Conservation (phyloP, 64 coral and sea anemone genomes). For the Trachythela sp. region DNA sequence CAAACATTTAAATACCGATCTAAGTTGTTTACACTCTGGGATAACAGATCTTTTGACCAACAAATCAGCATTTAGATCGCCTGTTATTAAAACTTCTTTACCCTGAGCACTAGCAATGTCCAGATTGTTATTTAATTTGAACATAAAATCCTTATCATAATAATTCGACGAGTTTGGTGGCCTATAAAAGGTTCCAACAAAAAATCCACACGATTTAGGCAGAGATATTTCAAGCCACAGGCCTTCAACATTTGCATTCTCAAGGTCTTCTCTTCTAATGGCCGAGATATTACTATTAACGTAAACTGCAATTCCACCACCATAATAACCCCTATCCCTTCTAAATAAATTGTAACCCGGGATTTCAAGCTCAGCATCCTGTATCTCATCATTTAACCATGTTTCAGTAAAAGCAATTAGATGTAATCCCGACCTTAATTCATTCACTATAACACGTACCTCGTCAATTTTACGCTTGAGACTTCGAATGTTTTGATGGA, state of each 20-base stretch:
- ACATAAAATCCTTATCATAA: neutral
- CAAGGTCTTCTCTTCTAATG: neutral
- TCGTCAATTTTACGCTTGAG: neutral
- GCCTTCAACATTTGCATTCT: neutral
- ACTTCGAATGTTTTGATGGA: too few species aligned
- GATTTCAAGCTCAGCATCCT: neutral
- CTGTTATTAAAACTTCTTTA: neutral
- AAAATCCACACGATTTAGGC: constrained; percentile 9
- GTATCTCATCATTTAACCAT: too few species aligned
- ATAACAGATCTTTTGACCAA: too few species aligned
- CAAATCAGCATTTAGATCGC: too few species aligned
- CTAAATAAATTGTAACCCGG: neutral
- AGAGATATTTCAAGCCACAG: constrained; percentile 32
- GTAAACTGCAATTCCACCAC: neutral
- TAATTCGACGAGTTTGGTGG: constrained; percentile 23
- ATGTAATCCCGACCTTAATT: neutral
- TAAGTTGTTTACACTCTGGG: too few species aligned
- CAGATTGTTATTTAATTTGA: neutral
- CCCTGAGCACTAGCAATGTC: neutral
- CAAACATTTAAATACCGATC: too few species aligned
- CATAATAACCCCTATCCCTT: neutral
- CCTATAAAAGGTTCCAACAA: constrained; percentile 24
- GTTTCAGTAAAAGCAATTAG: too few species aligned
- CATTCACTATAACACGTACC: too few species aligned
- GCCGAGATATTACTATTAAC: constrained; percentile 3